Conservation (phyloP, 2,888 invertebrate genomes). For the Cephus spinipes region DNA sequence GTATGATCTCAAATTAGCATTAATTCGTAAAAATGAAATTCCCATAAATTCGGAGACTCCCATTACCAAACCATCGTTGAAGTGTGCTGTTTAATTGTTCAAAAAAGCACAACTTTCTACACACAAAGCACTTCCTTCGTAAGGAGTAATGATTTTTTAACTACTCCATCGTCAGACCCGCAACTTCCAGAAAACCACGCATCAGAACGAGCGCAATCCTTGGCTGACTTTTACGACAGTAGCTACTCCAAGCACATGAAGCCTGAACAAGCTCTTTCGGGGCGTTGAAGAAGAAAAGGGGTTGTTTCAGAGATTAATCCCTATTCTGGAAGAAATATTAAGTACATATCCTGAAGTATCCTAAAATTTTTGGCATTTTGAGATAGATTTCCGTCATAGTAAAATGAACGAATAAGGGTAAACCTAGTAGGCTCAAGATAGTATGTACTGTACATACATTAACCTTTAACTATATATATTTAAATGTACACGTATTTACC, state of each 20-base stretch:
- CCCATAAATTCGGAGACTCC: too few species aligned
- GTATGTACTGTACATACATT: neutral
- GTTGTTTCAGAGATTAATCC: neutral
- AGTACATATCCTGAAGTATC: neutral
- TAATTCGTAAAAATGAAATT: too few species aligned
- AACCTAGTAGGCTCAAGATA: neutral
- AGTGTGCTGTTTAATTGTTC: too few species aligned
- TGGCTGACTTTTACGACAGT: neutral
- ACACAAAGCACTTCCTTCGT: neutral
- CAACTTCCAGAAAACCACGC: neutral
- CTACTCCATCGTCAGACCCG: neutral
- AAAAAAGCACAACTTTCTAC: neutral
- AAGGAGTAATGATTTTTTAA: neutral
- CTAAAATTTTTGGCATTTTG: too few species aligned
- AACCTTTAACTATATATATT: neutral
- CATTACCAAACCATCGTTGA: too few species aligned
- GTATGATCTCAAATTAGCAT: too few species aligned
- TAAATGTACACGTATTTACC: too few species aligned
- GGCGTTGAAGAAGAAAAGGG: too few species aligned
- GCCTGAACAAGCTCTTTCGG: too few species aligned
- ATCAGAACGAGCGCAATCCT: neutral
- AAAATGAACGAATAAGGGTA: neutral
- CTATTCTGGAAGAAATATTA: neutral
- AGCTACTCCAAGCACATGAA: neutral
- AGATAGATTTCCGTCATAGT: neutral